Evolutionary conservation across 1,140 invertebrate species (phyloP), one percentile per base, ranked within the genome.

Genomic region (Drosophila kepulauana): DNA sequence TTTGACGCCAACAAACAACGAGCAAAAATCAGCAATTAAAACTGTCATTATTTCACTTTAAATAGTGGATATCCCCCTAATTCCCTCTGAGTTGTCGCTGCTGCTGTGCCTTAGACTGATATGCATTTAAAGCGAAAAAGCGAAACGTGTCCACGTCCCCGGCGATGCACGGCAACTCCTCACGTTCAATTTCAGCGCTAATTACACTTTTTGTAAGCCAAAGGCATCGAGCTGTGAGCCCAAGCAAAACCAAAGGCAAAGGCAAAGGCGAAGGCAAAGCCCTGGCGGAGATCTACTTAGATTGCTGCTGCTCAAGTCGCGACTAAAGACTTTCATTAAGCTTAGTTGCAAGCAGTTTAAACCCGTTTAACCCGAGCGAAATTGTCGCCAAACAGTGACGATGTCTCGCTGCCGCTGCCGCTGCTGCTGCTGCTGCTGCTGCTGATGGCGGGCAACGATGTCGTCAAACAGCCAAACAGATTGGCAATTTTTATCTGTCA

Each of bases 401-500:
- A 51, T 28, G 33, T 33, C 20, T 25, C 33, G 33, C 33, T 8
- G 33, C 33, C 7, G 33, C 6, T 33, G 33, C 33, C 33, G 51
- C 54, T n/a, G n/a, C n/a, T n/a, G n/a, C n/a, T n/a, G 33, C 5
- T 38, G 51, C 49, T 69, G 57, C 11, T n/a, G n/a, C 3, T 5
- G 41, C 11, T 6, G 41, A 43, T 43, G 41, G 11, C 41, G 41
- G 41, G 41, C 35, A 65, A 51, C 65, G 52, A 52, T 30, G 79
- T 71, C 65, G 64, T 67, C 71, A 73, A 59, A 43, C 64, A 43
- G 30, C 70, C 57, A 80, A 80, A 59, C 67, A 78, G 84, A 89
- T 81, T 78, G 85, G 56, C 85, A 89, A 89, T 81, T 89, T 89
- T 89, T 89, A 88, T 89, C 85, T 88, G 85, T 88, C 84, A 89